phyloP scores from a whole-genome alignment of 2,888 invertebrate genomes.

The Trichogramma evanescens region DNA sequence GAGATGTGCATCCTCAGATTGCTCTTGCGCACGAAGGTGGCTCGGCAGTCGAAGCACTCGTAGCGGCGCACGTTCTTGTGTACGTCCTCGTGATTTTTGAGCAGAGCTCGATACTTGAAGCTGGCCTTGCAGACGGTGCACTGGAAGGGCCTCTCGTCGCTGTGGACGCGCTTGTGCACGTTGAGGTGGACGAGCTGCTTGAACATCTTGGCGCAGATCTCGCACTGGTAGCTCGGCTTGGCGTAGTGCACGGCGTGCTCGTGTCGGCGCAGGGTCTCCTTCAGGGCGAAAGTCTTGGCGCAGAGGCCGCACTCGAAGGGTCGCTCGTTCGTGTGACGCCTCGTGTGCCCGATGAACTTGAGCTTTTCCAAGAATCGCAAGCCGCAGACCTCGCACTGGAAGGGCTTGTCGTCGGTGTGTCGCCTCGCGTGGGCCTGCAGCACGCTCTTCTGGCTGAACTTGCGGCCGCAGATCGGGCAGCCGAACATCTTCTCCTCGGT shows the following conservation, averaged over 20 bases:
- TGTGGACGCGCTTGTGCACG: slow-evolving; percentile 48
- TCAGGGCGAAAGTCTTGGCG: slow-evolving; percentile 37
- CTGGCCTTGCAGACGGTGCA: slow-evolving; percentile 51
- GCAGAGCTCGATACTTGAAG: slow-evolving; percentile 51
- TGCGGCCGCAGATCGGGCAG: slow-evolving; percentile 36
- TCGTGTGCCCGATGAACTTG: slow-evolving; percentile 35
- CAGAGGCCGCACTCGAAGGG: slow-evolving; percentile 38
- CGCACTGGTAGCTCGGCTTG: slow-evolving; percentile 38
- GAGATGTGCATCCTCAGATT: slow-evolving; percentile 39
- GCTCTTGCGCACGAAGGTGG: slow-evolving; percentile 40
- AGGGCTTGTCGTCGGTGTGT: slow-evolving; percentile 34
- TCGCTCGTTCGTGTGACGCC: slow-evolving; percentile 39
- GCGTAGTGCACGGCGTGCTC: slow-evolving; percentile 37
- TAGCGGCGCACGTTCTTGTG: slow-evolving; percentile 48
- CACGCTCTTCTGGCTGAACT: slow-evolving; percentile 38
- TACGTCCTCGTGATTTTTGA: slow-evolving; percentile 47
- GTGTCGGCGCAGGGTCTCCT: slow-evolving; percentile 36
- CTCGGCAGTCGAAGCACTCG: slow-evolving; percentile 51
- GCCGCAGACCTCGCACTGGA: slow-evolving; percentile 38
- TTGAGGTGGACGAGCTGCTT: slow-evolving; percentile 38
- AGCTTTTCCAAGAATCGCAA: slow-evolving; percentile 36
- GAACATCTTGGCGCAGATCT: slow-evolving; percentile 42
- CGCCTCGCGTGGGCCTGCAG: slow-evolving; percentile 39
- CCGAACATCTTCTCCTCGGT: slow-evolving; percentile 42
- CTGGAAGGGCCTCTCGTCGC: slow-evolving; percentile 49